phyloP scores from a whole-genome alignment of 2,113 vertebrate species.

The Kobus ellipsiprymnus region DNA sequence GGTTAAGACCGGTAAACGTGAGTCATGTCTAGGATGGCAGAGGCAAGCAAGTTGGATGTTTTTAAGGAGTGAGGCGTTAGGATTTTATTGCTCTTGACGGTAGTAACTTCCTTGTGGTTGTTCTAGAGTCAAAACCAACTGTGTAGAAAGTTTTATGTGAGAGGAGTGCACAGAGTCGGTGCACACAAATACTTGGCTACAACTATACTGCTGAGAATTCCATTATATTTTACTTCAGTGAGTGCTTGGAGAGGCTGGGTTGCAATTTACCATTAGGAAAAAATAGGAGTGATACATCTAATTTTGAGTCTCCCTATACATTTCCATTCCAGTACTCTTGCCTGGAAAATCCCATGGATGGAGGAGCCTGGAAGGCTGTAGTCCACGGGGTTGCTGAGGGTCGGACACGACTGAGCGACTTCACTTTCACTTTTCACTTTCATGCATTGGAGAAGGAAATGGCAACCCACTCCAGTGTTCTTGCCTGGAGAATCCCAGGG shows the following conservation, averaged over 20 bases:
- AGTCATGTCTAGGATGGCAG: not conserved
- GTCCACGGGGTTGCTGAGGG: no score
- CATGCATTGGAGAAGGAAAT: no score
- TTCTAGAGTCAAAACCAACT: not conserved
- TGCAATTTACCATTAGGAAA: not conserved
- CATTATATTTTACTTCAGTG: not conserved
- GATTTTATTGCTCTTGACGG: not conserved
- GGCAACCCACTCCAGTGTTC: no score
- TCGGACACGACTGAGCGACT: no score
- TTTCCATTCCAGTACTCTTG: not conserved
- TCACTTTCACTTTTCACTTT: no score
- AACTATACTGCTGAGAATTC: not conserved
- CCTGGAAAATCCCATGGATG: not conserved
- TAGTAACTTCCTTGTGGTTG: not conserved
- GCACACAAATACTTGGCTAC: not conserved
- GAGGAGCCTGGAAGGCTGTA: not conserved
- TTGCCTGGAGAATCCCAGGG: no score
- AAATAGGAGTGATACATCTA: not conserved
- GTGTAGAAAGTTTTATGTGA: not conserved
- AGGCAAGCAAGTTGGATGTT: not conserved
- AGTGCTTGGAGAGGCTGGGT: not conserved
- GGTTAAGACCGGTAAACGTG: not conserved
- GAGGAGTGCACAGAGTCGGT: not conserved
- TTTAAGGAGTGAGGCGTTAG: not conserved
- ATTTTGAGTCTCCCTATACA: not conserved